Percentiles rank a stretch among this genome's conserved stretches.
Evolutionary conservation across 2,888 invertebrate genomes (phyloP).

Genomic region (Cyrtodaria siliqua): DNA sequence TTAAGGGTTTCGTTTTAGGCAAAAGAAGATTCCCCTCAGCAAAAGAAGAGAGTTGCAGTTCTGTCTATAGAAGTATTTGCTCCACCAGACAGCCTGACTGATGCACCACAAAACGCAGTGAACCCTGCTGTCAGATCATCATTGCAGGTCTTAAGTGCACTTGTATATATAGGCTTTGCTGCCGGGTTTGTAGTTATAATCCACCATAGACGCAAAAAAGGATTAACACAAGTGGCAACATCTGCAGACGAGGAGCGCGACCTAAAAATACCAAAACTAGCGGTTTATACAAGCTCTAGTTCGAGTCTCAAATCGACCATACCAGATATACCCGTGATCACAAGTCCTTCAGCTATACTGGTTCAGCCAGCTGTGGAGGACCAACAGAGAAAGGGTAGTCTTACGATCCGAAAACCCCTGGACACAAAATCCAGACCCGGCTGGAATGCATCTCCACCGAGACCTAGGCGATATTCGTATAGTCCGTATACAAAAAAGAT

Average conservation of each 20-base stretch:
- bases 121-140: constrained; percentile 30
- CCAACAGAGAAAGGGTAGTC: constrained; percentile 4
- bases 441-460: constrained; percentile 53
- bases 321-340: constrained; percentile 21
- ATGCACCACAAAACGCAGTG: not conserved
- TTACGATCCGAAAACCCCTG: constrained; percentile 43
- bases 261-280: constrained; percentile 32
- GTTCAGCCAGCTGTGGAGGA: not conserved
- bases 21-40: constrained; percentile 55
- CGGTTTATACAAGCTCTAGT: constrained; percentile 42
- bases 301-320: constrained; percentile 40
- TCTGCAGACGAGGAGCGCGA: constrained; percentile 9
- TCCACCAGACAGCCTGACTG: constrained; percentile 15
- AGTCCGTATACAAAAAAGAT: constrained; percentile 29
- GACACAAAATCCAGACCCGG: constrained; percentile 44
- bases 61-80: constrained; percentile 46
- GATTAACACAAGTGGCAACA: not conserved
- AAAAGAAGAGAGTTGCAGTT: constrained; percentile 52
- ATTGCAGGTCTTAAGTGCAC: constrained; percentile 40
- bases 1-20: too few relatives aligned
- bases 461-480: constrained; percentile 25
- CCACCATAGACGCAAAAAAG: constrained; percentile 29
- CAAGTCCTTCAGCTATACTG: constrained; percentile 41
- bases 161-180: constrained; percentile 36
- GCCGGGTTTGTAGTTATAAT: constrained; percentile 42